Evolutionary conservation across 1,140 invertebrate genomes (phyloP).

Genomic region (Drosophila pachea): DNA sequence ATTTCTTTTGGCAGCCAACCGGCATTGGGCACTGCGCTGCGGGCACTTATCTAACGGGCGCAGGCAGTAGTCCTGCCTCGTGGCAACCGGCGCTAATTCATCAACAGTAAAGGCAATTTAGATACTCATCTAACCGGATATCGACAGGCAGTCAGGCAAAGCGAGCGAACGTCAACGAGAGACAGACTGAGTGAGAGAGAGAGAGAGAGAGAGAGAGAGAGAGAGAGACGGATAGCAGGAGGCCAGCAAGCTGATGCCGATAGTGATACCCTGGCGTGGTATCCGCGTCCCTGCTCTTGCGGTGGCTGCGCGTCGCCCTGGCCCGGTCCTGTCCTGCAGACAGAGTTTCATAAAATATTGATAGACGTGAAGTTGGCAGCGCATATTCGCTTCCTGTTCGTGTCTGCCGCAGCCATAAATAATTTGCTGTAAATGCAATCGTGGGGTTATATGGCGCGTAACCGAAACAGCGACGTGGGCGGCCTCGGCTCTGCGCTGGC

Average conservation of each 20-base stretch:
- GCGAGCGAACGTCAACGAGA: conserved; percentile 15
- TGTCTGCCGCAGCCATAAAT: conserved; percentile 77
- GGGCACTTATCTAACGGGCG: conserved; percentile 53
- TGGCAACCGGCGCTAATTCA: conserved; percentile 67
- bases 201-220: background rate
- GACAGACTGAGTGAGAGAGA: conserved; percentile 32
- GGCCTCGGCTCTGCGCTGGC: background rate
- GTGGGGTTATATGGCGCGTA: conserved; percentile 64
- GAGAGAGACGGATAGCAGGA: conserved; percentile 28
- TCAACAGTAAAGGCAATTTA: conserved; percentile 77
- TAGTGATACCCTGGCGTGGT: conserved; percentile 44
- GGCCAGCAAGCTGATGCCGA: conserved; percentile 44
- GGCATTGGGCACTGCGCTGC: conserved; percentile 54
- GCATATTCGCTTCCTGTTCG: conserved; percentile 73
- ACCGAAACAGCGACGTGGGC: conserved; percentile 26
- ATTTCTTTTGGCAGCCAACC: conserved; percentile 44
- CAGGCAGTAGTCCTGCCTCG: conserved; percentile 28
- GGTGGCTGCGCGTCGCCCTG: conserved; percentile 21
- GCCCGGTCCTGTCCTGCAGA: conserved; percentile 56
- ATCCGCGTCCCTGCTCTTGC: conserved; percentile 27
- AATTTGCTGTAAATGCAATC: conserved; percentile 77
- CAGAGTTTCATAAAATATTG: conserved; percentile 78
- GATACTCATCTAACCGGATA: conserved; percentile 77
- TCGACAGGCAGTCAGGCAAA: conserved; percentile 64
- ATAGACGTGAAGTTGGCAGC: conserved; percentile 76